These are phyloP conservation scores for Cephalopterus ornatus DNA, from an alignment of 2,113 vertebrate species.

Conservation along the genomic window DNA sequence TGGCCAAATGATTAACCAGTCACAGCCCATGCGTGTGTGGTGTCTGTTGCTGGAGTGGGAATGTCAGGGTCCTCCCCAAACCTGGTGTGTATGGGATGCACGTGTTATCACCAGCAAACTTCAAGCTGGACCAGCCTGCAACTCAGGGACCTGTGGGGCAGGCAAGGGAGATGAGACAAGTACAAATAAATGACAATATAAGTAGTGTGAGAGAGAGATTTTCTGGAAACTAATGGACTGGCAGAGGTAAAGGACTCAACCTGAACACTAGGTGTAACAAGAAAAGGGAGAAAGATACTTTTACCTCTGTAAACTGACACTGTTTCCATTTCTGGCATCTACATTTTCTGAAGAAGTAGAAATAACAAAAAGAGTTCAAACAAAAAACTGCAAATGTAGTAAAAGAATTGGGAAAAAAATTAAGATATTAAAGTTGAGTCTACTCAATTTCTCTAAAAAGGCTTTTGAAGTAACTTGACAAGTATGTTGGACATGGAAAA, in stretches of 20 bases:
- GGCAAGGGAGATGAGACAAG: neutral
- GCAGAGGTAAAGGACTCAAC: neutral
- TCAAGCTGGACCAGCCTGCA: neutral
- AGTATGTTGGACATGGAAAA: neutral
- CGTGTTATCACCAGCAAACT: neutral
- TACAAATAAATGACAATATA: neutral
- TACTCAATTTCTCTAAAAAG: neutral
- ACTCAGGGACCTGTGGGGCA: neutral
- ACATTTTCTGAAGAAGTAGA: neutral
- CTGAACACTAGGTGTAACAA: neutral
- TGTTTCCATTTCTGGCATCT: neutral
- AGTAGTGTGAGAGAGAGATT: neutral
- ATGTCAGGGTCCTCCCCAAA: neutral
- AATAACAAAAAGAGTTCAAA: neutral
- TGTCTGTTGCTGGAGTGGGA: neutral
- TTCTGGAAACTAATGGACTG: neutral
- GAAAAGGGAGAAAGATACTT: neutral
- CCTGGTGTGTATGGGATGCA: neutral
- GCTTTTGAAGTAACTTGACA: neutral
- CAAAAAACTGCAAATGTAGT: neutral
- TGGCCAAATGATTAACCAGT: neutral
- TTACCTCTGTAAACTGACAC: neutral
- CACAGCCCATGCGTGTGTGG: neutral
- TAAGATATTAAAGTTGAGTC: neutral
- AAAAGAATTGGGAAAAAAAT: neutral